Percentiles rank a stretch among this genome's conserved stretches.
These are phyloP conservation scores for Drosophila atripex DNA, from an alignment of 2,888 invertebrate genomes.

Conservation along the genomic window DNA sequence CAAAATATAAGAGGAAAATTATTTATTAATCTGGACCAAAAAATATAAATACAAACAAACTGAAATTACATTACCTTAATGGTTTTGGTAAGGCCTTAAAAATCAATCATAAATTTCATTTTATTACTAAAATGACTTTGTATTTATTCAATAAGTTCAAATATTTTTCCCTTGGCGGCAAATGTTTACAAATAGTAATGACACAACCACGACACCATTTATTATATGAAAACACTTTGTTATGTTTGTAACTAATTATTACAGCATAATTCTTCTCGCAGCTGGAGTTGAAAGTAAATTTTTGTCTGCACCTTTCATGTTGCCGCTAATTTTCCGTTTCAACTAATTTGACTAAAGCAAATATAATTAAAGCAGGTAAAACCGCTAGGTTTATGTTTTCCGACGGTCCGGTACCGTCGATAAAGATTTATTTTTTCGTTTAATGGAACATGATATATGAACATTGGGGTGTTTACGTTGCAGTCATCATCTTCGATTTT, in stretches of 20 bases:
- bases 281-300: conserved; percentile 61
- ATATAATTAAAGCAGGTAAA: conserved; percentile 76
- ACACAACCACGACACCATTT: conserved; percentile 28
- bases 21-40: not conserved
- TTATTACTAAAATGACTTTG: not conserved
- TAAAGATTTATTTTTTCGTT: conserved; percentile 23
- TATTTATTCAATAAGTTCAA: conserved; percentile 4
- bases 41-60: not conserved
- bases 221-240: conserved; percentile 14
- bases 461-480: not conserved
- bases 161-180: conserved; percentile 13
- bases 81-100: not conserved
- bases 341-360: conserved; percentile 75
- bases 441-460: conserved; percentile 17
- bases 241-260: conserved; percentile 65
- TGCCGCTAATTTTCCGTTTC: conserved; percentile 65
- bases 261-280: conserved; percentile 73
- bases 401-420: conserved; percentile 30
- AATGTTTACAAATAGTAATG: conserved; percentile 29
- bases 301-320: conserved; percentile 59
- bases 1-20: too few relatives aligned
- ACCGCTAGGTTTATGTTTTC: conserved; percentile 59
- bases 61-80: not conserved
- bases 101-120: not conserved
- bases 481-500: conserved; percentile 4